These are phyloP conservation scores for Huso huso DNA, from an alignment of 2,797 vertebrate genomes.

Conservation along the genomic window DNA sequence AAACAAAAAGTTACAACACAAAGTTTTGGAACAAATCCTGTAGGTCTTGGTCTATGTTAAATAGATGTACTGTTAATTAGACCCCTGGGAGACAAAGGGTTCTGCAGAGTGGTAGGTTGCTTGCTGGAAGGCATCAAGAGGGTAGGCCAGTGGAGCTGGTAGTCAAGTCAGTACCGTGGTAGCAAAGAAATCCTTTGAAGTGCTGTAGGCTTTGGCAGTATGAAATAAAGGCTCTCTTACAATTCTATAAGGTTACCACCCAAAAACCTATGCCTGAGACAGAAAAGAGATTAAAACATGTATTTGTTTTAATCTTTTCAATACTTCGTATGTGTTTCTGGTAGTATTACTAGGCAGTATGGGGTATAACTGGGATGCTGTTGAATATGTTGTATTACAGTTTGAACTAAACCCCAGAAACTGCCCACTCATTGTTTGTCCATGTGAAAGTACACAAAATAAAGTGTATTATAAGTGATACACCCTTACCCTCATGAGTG, in stretches of 20 bases:
- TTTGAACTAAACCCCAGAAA: too few relatives aligned
- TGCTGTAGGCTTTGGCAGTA: neutral
- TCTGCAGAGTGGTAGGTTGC: neutral
- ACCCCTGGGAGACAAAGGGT: neutral
- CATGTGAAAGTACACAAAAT: too few relatives aligned
- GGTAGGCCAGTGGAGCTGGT: slow-evolving; percentile 3
- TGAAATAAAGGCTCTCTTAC: neutral
- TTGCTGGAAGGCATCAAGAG: neutral
- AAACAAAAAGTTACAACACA: slow-evolving; percentile 8
- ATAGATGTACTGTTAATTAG: slow-evolving; percentile 12
- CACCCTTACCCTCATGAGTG: too few relatives aligned
- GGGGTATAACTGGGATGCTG: too few relatives aligned
- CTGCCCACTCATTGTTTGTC: too few relatives aligned
- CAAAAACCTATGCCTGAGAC: neutral
- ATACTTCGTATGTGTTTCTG: too few relatives aligned
- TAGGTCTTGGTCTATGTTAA: slow-evolving; percentile 12
- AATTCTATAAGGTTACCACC: slow-evolving; percentile 9
- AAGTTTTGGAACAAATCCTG: slow-evolving; percentile 16
- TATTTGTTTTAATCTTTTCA: neutral
- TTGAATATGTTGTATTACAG: too few relatives aligned
- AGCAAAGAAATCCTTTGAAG: slow-evolving; percentile 7
- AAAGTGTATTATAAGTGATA: too few relatives aligned
- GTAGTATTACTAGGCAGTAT: too few relatives aligned
- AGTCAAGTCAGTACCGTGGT: neutral
- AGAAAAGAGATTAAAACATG: slow-evolving; percentile 10